A percentile compares a stretch with the other conserved stretches of the same genome.
phyloP scores from a whole-genome alignment of 2,797 vertebrate genomes.

The Sebastes diaconus region DNA sequence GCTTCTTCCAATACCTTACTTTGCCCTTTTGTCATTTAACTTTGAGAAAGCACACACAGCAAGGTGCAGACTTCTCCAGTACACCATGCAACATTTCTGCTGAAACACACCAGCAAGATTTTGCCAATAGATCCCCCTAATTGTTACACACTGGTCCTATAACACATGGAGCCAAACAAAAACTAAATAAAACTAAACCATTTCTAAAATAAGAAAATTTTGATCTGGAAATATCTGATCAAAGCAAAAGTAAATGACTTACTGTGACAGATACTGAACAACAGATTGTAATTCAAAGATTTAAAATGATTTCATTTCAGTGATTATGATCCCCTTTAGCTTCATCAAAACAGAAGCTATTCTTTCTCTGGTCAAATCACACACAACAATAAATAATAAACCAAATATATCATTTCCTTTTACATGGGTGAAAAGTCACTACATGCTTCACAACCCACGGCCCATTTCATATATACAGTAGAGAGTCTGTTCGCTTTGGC shows the following conservation, averaged over 20 bases:
- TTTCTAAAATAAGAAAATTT: not conserved
- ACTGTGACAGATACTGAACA: not conserved
- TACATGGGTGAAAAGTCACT: not conserved
- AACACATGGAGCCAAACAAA: not conserved
- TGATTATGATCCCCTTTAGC: not conserved
- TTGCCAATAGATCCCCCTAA: no score
- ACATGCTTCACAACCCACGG: not conserved
- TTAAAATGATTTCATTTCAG: not conserved
- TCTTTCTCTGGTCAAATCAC: not conserved
- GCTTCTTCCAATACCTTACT: not conserved
- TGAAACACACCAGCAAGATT: not conserved
- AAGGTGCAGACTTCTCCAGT: not conserved
- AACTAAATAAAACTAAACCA: not conserved
- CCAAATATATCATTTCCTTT: not conserved
- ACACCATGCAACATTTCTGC: not conserved
- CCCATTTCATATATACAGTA: not conserved
- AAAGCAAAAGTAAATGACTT: not conserved
- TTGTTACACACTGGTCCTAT: no score
- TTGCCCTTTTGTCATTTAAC: not conserved
- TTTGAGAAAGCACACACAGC: not conserved
- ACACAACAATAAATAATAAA: not conserved
- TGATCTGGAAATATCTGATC: not conserved
- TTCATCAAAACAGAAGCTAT: no score
- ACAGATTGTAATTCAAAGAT: not conserved
- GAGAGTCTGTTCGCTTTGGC: constrained; percentile 48